A percentile compares a stretch with the other conserved stretches of the same genome.
Conservation (phyloP, 2,113 vertebrate species). For the Alectura lathami region DNA sequence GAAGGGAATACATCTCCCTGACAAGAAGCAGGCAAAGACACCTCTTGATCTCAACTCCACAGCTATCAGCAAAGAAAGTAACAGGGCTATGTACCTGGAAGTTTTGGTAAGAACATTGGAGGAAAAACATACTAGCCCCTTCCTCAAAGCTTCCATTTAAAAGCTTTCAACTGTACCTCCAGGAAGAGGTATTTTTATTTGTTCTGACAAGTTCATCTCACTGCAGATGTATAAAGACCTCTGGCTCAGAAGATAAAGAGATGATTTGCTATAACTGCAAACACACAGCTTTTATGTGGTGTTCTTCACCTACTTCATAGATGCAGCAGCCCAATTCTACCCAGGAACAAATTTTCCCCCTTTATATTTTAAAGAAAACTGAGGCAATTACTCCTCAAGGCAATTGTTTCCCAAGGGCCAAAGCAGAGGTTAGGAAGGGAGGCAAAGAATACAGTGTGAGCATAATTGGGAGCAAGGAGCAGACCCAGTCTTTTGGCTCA, state of each 20-base stretch:
- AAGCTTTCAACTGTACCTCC: background rate
- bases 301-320: background rate
- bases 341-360: background rate
- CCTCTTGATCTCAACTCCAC: background rate
- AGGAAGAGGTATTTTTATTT: background rate
- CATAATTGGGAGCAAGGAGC: constrained; percentile 10
- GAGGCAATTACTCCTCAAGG: constrained; percentile 1
- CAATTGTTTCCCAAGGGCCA: constrained; percentile 24
- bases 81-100: background rate
- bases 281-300: background rate
- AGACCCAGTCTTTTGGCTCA: constrained; percentile 14
- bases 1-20: background rate
- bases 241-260: background rate
- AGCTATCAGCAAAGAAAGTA: background rate
- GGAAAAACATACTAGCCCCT: background rate
- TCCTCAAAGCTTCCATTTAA: background rate
- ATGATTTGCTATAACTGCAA: background rate
- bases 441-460: background rate
- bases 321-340: background rate
- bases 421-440: constrained; percentile 1
- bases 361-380: background rate
- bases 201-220: background rate
- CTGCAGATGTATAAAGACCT: background rate
- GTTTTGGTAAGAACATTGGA: background rate
- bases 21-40: background rate